These are phyloP conservation scores for Gonatopus flavifemur DNA, from an alignment of 1,140 invertebrate species.

Conservation along the genomic window DNA sequence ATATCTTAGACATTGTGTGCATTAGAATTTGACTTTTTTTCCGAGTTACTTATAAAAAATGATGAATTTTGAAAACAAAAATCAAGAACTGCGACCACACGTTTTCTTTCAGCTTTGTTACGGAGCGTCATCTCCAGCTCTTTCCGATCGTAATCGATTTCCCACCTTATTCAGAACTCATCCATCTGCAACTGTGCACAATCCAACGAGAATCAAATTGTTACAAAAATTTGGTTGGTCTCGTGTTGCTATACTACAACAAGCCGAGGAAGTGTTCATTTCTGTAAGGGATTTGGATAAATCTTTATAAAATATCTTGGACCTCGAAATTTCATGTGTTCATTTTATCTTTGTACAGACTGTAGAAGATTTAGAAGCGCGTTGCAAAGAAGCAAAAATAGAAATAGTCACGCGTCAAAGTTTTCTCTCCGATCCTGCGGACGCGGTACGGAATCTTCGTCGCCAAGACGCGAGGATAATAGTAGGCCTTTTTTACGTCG, in stretches of 20 bases:
- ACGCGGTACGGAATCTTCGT: slow-evolving; percentile 91
- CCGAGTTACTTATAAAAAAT: neutral
- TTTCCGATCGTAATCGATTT: slow-evolving; percentile 96
- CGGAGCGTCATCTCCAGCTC: slow-evolving; percentile 94
- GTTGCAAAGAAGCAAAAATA: slow-evolving; percentile 90
- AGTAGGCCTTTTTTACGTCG: slow-evolving; percentile 97
- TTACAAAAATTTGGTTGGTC: slow-evolving; percentile 98
- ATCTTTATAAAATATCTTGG: neutral
- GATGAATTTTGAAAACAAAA: neutral
- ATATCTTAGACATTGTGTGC: no score
- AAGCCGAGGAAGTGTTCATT: slow-evolving; percentile 99
- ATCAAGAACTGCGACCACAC: neutral
- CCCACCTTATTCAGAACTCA: slow-evolving; percentile 98
- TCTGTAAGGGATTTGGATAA: slow-evolving; percentile 68
- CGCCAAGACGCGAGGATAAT: slow-evolving; percentile 95
- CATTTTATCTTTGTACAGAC: slow-evolving; percentile 67
- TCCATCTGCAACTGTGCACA: slow-evolving; percentile 98
- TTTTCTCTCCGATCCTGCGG: slow-evolving; percentile 93
- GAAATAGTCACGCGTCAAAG: slow-evolving; percentile 95
- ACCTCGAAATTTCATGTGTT: neutral
- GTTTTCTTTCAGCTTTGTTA: slow-evolving; percentile 83
- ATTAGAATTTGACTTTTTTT: no score
- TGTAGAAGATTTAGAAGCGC: slow-evolving; percentile 93
- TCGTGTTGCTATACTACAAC: slow-evolving; percentile 93
- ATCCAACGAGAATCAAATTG: slow-evolving; percentile 95